These are phyloP conservation scores for Otus scops DNA, from an alignment of 2,797 vertebrate species.

Conservation along the genomic window DNA sequence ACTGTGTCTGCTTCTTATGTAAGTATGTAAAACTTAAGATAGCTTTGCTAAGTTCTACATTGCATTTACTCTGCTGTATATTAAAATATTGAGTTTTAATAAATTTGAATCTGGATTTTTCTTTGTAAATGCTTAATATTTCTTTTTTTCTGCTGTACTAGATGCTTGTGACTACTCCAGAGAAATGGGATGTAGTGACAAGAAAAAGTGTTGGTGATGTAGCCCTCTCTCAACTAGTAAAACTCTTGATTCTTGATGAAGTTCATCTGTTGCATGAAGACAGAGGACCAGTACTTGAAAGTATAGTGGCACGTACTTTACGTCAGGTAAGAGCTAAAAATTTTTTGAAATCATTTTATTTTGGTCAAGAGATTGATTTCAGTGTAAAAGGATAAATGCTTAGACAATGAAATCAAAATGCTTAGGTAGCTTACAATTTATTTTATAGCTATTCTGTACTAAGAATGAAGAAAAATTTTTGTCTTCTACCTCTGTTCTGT, in stretches of 20 bases:
- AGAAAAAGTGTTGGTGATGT: slow-evolving; percentile 97
- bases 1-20: not conserved
- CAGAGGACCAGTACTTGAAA: slow-evolving; percentile 95
- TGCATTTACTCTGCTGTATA: not conserved
- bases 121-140: not conserved
- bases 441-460: not conserved
- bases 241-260: slow-evolving; percentile 94
- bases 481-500: not conserved
- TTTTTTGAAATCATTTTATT: not conserved
- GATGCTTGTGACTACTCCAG: slow-evolving; percentile 98
- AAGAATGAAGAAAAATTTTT: not conserved
- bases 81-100: not conserved
- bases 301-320: slow-evolving; percentile 94
- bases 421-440: not conserved
- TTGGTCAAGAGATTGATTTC: not conserved
- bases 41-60: not conserved
- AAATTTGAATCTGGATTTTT: not conserved
- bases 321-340: slow-evolving; percentile 83
- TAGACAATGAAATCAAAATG: not conserved
- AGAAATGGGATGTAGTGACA: slow-evolving; percentile 99
- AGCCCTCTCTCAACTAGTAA: slow-evolving; percentile 93
- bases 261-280: slow-evolving; percentile 98
- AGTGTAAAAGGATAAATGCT: not conserved
- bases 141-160: slow-evolving; percentile 54
- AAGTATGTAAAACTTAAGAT: not conserved